Conservation (phyloP, 2,797 vertebrate species). For the Phaenicophaeus curvirostris region DNA sequence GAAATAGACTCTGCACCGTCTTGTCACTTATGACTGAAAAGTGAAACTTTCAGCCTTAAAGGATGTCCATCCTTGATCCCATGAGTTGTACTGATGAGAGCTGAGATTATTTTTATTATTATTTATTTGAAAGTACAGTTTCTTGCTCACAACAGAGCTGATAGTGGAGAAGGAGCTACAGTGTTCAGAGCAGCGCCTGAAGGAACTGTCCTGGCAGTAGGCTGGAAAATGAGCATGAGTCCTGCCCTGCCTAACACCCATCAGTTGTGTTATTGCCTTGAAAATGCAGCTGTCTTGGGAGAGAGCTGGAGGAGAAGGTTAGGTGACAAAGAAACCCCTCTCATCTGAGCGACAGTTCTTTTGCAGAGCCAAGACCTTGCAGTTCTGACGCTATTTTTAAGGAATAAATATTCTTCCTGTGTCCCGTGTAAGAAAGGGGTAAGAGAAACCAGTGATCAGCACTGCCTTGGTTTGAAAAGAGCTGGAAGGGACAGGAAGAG, state of each 20-base stretch:
- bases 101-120: neutral
- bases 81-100: neutral
- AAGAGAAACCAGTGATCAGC: neutral
- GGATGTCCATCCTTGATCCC: neutral
- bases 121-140: neutral
- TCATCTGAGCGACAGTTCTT: neutral
- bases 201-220: neutral
- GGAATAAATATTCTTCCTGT: neutral
- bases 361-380: neutral
- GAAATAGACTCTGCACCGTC: neutral
- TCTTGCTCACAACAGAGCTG: neutral
- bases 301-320: neutral
- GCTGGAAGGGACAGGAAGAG: neutral
- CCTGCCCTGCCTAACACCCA: neutral
- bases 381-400: neutral
- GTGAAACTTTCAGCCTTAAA: neutral
- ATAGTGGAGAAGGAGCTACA: neutral
- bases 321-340: neutral
- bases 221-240: neutral
- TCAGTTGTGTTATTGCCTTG: neutral
- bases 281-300: neutral
- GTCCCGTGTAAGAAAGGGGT: neutral
- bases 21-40: neutral
- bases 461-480: neutral
- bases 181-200: neutral